Conservation (phyloP, 1,140 invertebrate species). For the Daktulosphaira vitifoliae region DNA sequence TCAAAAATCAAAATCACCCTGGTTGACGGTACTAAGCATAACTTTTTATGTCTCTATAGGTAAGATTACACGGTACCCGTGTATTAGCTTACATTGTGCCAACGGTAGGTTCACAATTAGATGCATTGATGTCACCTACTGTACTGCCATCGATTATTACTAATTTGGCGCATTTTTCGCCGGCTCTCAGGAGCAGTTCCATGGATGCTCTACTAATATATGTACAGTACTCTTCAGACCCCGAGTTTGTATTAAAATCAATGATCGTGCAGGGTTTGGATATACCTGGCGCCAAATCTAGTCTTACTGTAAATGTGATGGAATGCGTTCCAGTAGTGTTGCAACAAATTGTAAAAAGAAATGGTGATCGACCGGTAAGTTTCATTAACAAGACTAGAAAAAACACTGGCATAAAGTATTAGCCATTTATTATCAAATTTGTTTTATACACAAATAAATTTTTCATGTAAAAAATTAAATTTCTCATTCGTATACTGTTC, state of each 20-base stretch:
- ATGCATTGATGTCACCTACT: slow-evolving; percentile 48
- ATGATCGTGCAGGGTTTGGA: slow-evolving; percentile 58
- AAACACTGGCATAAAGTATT: no score
- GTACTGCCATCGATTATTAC: slow-evolving; percentile 58
- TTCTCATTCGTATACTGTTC: no score
- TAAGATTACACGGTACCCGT: slow-evolving; percentile 61
- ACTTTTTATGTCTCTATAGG: background rate
- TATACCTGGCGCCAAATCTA: slow-evolving; percentile 36
- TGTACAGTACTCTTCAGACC: slow-evolving; percentile 49
- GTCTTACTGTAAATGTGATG: slow-evolving; percentile 39
- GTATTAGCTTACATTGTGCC: slow-evolving; percentile 65
- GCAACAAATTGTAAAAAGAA: slow-evolving; percentile 29
- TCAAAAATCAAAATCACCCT: no score
- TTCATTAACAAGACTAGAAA: no score
- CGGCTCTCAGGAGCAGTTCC: slow-evolving; percentile 64
- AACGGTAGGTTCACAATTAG: slow-evolving; percentile 52
- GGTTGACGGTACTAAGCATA: no score
- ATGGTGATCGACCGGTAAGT: slow-evolving; percentile 19
- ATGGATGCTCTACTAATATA: slow-evolving; percentile 60
- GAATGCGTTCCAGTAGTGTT: slow-evolving; percentile 44
- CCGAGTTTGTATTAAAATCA: slow-evolving; percentile 51
- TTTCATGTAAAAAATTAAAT: no score
- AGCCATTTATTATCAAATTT: no score
- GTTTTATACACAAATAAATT: no score
- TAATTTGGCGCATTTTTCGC: slow-evolving; percentile 64